Evolutionary conservation across 2,888 invertebrate genomes (phyloP), one percentile per base, ranked within the genome.

Genomic region (Clunio marinus): DNA sequence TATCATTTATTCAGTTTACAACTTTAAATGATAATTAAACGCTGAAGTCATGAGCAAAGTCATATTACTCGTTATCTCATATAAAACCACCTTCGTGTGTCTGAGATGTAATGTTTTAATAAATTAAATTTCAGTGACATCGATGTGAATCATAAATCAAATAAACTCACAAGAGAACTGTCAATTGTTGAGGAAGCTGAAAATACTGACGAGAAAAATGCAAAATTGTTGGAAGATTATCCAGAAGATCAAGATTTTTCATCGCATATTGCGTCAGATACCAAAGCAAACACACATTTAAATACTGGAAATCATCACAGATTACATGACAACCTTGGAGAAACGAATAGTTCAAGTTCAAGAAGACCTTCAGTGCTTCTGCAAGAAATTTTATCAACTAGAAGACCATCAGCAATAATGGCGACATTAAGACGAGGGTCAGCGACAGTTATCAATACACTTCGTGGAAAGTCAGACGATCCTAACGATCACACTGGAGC

Each of bases 401-500:
- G 86, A 74, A 81, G 87, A 51, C 84, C 86, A 0, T 86, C 86
- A 5, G 81, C 83, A 1, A 83, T 86, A 58, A 82, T 86, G 70
- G 85, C 85, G n/a, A 84, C 85, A 17, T 81, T 85, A 70, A 81
- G 84, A 4, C 79, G 84, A 35, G 84, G 84, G 2, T 84, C 60
- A 51, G 22, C 27, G 20, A 51, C 66, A 63, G 5, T 63, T 45
- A 15, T 63, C 5, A 45, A n/a, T 45, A 22, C 24, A 10, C 41
- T 41, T 7, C 24, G 68, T 24, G 13, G 35, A 20, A 37, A 67
- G 22, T 71, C 73, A 60, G 77, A 74, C 63, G 76, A 73, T 28
- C 74, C 74, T 59, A 70, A 71, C 32, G 65, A 46, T 68, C 51
- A 51, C 17, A 22, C 69, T 17, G 69, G 69, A 17, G 68, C 68